Evolutionary conservation across 2,888 invertebrate genomes (phyloP).

Genomic region (Sinotaia quadrata): DNA sequence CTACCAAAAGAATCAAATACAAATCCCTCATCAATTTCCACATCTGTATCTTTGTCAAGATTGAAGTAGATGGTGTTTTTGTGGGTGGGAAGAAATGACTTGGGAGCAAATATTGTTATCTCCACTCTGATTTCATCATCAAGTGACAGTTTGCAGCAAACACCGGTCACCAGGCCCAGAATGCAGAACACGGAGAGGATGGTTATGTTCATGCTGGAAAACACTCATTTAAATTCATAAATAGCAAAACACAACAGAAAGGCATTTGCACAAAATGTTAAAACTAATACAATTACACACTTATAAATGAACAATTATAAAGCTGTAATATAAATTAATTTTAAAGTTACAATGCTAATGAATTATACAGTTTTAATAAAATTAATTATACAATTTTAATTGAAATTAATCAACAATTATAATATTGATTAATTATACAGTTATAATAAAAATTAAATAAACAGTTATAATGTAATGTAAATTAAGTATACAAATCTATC

Average conservation of each 20-base stretch:
- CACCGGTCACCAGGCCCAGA: constrained; percentile 55
- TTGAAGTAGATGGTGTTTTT: constrained; percentile 53
- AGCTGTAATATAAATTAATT: too few species aligned
- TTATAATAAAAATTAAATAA: too few species aligned
- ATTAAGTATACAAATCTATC: too few species aligned
- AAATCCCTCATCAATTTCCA: constrained; percentile 40
- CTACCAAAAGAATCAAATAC: constrained; percentile 54
- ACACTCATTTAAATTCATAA: not conserved
- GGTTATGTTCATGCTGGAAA: constrained; percentile 56
- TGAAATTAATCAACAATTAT: too few species aligned
- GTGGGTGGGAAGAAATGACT: constrained; percentile 45
- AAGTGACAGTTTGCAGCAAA: constrained; percentile 43
- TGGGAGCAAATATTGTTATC: constrained; percentile 58
- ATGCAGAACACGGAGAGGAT: constrained; percentile 52
- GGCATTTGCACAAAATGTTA: not conserved
- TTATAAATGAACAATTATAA: too few species aligned
- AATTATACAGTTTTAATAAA: too few species aligned
- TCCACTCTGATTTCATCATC: constrained; percentile 50
- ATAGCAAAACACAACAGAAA: not conserved
- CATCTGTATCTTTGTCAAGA: constrained; percentile 46
- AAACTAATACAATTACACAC: too few species aligned
- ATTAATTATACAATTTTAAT: too few species aligned
- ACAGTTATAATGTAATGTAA: too few species aligned
- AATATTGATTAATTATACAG: too few species aligned
- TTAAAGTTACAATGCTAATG: too few species aligned